phyloP scores from a whole-genome alignment of 1,140 invertebrate species.

The Idris sp. region DNA sequence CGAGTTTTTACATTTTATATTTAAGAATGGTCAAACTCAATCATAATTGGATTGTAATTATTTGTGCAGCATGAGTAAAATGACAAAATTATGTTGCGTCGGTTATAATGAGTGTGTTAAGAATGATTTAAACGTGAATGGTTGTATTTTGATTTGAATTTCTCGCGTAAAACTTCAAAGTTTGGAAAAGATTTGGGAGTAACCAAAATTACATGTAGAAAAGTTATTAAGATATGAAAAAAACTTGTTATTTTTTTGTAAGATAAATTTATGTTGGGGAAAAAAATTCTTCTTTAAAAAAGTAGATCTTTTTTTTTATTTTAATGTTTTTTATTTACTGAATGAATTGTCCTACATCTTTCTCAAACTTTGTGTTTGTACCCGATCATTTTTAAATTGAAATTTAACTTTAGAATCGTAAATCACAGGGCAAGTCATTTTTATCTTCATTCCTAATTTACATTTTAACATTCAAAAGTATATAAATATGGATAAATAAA shows the following conservation, averaged over 20 bases:
- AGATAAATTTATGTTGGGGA: too few relatives aligned
- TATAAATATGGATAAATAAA: constrained; percentile 13
- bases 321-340: too few relatives aligned
- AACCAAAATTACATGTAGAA: too few relatives aligned
- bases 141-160: constrained; percentile 20
- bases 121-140: constrained; percentile 33
- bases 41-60: constrained; percentile 34
- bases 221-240: too few relatives aligned
- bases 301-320: too few relatives aligned
- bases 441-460: too few relatives aligned
- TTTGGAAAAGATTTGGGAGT: constrained; percentile 14
- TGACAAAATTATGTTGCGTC: constrained; percentile 21
- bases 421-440: constrained; percentile 10
- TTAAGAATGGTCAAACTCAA: constrained; percentile 26
- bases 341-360: constrained; percentile 1
- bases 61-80: constrained; percentile 39
- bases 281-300: too few relatives aligned
- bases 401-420: constrained; percentile 11
- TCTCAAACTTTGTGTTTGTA: constrained; percentile 17
- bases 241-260: too few relatives aligned
- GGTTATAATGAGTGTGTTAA: constrained; percentile 30
- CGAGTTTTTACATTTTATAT: constrained; percentile 46
- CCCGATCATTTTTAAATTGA: constrained; percentile 11
- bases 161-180: constrained; percentile 6
- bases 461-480: constrained; percentile 21